phyloP scores from a whole-genome alignment of 2,113 vertebrate species.

The Melozone crissalis region DNA sequence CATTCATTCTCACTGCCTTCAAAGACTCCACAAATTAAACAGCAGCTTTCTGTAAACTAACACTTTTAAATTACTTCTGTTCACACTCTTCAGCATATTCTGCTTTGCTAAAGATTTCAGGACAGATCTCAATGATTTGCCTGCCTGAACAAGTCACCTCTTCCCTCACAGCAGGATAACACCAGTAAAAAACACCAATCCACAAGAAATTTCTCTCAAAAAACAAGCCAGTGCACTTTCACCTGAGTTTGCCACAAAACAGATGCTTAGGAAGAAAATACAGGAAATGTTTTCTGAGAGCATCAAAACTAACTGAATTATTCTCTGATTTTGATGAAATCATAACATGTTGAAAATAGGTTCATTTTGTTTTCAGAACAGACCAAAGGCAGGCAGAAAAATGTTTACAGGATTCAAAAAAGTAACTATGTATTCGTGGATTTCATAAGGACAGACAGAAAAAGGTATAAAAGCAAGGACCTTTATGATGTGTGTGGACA shows the following conservation, averaged over 20 bases:
- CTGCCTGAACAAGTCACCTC: not conserved
- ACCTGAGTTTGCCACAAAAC: not conserved
- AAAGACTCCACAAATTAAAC: slow-evolving; percentile 11
- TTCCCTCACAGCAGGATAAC: not conserved
- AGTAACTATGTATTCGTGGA: not conserved
- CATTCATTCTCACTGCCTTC: not conserved
- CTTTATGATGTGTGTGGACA: not conserved
- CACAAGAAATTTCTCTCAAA: not conserved
- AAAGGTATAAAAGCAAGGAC: not conserved
- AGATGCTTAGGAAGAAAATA: not conserved
- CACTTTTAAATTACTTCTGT: slow-evolving; percentile 48
- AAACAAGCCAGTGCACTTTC: not conserved
- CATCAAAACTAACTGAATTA: not conserved
- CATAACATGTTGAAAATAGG: not conserved
- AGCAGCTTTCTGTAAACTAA: slow-evolving; percentile 2
- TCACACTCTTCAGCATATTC: slow-evolving; percentile 18
- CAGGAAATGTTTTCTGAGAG: not conserved
- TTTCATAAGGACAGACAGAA: not conserved
- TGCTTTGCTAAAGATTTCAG: not conserved
- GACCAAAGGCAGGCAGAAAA: not conserved
- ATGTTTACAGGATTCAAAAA: not conserved
- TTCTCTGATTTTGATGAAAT: not conserved
- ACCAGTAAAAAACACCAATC: not conserved
- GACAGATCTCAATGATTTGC: not conserved
- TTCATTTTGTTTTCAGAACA: not conserved